Conservation (phyloP, 2,797 vertebrate species). For the Lutjanus argentimaculatus region DNA sequence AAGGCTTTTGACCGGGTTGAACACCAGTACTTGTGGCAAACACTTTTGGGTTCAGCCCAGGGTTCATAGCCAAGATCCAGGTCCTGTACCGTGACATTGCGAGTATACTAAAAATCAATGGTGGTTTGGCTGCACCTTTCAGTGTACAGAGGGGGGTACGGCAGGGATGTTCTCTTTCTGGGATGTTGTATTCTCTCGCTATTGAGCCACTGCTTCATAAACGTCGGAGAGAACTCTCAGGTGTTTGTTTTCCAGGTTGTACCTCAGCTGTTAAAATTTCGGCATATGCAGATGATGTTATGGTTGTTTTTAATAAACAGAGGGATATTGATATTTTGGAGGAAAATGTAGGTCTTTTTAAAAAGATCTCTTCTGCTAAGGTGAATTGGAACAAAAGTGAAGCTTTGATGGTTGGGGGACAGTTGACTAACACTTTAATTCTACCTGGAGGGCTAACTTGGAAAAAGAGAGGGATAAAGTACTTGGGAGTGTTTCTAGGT, state of each 20-base stretch:
- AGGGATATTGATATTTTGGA: background rate
- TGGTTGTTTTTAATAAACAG: background rate
- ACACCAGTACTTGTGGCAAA: background rate
- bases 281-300: background rate
- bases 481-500: background rate
- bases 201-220: background rate
- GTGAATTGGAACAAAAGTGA: background rate
- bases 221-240: background rate
- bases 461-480: background rate
- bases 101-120: background rate
- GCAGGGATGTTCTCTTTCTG: conserved; percentile 2
- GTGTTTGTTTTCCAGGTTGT: background rate
- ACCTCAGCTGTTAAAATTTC: background rate
- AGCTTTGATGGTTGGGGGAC: background rate
- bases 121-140: background rate
- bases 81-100: background rate
- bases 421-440: no score
- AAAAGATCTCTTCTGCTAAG: background rate
- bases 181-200: background rate
- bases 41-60: background rate
- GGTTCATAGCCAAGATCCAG: background rate
- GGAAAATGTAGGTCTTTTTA: background rate
- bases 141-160: background rate
- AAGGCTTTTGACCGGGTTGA: conserved; percentile 5
- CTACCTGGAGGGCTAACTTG: background rate